These are phyloP conservation scores for Amazona vittata DNA, from an alignment of 2,113 vertebrate genomes.

Conservation along the genomic window DNA sequence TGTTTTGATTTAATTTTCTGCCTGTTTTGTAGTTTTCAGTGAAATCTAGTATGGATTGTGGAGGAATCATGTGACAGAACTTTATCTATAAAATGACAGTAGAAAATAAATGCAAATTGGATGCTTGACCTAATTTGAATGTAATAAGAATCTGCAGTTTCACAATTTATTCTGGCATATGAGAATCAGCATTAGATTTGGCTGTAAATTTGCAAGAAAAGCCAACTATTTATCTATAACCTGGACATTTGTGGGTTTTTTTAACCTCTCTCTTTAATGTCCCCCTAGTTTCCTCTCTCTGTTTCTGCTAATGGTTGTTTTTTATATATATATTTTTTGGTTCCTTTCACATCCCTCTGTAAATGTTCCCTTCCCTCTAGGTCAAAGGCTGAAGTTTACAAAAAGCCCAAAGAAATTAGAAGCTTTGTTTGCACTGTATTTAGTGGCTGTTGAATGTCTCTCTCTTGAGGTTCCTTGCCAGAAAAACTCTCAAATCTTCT, in stretches of 20 bases:
- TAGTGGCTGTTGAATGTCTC: background rate
- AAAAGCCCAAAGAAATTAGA: background rate
- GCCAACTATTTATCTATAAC: background rate
- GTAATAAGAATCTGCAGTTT: background rate
- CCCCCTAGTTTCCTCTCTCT: background rate
- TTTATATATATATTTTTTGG: background rate
- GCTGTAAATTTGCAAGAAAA: background rate
- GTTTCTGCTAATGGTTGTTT: background rate
- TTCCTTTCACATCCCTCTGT: background rate
- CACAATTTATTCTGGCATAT: background rate
- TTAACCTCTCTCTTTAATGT: background rate
- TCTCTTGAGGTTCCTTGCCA: background rate
- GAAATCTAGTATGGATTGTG: background rate
- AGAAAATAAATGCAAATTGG: background rate
- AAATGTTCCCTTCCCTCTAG: background rate
- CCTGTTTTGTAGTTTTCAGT: background rate
- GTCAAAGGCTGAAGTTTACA: background rate
- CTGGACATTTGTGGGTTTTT: background rate
- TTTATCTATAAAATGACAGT: background rate
- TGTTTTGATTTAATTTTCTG: background rate
- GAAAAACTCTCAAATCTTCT: background rate
- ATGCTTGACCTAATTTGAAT: background rate
- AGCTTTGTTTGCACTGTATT: background rate
- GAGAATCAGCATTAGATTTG: background rate
- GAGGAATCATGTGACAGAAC: background rate